These are phyloP conservation scores for Phyllostomus hastatus DNA, from an alignment of 2,113 vertebrate species.

Conservation along the genomic window DNA sequence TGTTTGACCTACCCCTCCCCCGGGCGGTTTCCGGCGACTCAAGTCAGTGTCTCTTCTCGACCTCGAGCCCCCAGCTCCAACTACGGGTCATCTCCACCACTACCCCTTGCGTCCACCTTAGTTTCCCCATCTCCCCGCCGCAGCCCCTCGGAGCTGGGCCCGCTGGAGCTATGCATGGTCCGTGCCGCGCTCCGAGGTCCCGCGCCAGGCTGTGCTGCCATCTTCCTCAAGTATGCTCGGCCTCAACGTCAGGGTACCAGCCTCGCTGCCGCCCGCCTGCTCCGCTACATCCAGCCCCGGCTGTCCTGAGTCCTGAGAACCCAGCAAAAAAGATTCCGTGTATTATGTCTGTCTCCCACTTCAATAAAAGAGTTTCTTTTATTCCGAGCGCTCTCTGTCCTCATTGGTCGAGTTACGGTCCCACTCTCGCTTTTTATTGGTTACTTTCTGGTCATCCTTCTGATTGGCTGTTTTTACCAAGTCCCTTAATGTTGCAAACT, in stretches of 20 bases:
- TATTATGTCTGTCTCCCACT: not conserved
- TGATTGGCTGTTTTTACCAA: not conserved
- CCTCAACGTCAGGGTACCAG: conserved; percentile 82
- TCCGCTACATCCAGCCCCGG: conserved; percentile 61
- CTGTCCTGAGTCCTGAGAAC: not conserved
- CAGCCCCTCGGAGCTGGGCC: conserved; percentile 81
- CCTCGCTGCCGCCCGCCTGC: conserved; percentile 78
- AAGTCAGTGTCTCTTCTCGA: not conserved
- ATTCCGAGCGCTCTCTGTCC: not conserved
- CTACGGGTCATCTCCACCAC: not conserved
- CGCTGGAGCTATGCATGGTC: conserved; percentile 81
- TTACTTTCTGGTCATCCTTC: not conserved
- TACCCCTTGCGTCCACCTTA: not conserved
- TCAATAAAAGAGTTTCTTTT: conserved; percentile 63
- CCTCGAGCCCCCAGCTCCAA: not conserved
- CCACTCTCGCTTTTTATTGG: not conserved
- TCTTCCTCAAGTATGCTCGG: conserved; percentile 87
- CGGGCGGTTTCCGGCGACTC: not conserved
- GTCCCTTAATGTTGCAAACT: not conserved
- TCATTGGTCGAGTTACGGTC: not conserved
- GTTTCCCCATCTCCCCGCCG: not conserved
- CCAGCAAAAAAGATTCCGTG: not conserved
- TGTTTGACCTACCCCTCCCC: not conserved
- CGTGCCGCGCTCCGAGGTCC: conserved; percentile 79
- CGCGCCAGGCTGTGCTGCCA: conserved; percentile 74